Conservation (phyloP, 2,888 invertebrate species). For the Microdon myrmicae region DNA sequence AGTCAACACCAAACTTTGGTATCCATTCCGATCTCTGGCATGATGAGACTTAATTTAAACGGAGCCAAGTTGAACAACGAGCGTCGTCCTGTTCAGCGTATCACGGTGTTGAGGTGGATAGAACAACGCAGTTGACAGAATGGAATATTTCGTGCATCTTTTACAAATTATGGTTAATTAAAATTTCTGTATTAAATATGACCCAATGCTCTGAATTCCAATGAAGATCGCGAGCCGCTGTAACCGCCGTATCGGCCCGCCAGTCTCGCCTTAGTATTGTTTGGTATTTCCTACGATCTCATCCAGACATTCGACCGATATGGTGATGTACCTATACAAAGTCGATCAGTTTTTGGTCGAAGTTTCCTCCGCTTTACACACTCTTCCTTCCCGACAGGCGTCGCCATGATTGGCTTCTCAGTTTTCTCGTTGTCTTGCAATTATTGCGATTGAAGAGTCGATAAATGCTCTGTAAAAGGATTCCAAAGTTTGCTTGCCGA, state of each 20-base stretch:
- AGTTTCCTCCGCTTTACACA: slow-evolving; percentile 4
- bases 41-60: slow-evolving; percentile 36
- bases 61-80: too few species aligned
- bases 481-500: slow-evolving; percentile 12
- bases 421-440: slow-evolving; percentile 38
- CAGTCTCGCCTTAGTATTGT: too few species aligned
- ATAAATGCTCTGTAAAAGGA: slow-evolving; percentile 46
- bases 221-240: slow-evolving; percentile 54
- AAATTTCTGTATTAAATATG: slow-evolving; percentile 68
- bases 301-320: slow-evolving; percentile 38
- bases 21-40: slow-evolving; percentile 25
- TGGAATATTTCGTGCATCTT: slow-evolving; percentile 60
- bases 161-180: slow-evolving; percentile 67
- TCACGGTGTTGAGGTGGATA: too few species aligned
- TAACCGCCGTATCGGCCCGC: too few species aligned
- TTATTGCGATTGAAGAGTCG: slow-evolving; percentile 45
- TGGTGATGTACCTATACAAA: slow-evolving; percentile 51
- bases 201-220: slow-evolving; percentile 67
- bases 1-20: slow-evolving; percentile 39
- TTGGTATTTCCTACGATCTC: slow-evolving; percentile 35
- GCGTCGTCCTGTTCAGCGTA: too few species aligned
- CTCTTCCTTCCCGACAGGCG: not conserved
- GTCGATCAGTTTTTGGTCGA: slow-evolving; percentile 49
- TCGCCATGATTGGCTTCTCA: too few species aligned
- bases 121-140: slow-evolving; percentile 18